Evolutionary conservation across 2,113 vertebrate genomes (phyloP).

Genomic region (Chitala chitala): DNA sequence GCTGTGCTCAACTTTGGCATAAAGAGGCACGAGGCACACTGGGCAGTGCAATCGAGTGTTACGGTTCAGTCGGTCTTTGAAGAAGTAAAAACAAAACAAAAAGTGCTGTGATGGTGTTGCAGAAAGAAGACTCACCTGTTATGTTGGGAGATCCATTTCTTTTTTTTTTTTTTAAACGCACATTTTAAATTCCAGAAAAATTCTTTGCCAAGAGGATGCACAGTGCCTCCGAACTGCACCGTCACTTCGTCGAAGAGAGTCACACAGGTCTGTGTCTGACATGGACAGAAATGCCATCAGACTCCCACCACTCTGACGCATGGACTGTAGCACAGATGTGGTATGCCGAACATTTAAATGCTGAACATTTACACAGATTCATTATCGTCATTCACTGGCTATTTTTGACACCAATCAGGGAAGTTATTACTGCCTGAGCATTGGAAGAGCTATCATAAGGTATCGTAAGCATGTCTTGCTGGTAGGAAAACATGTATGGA

Average conservation of each 20-base stretch:
- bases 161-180: not conserved
- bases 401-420: not conserved
- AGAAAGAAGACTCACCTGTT: not conserved
- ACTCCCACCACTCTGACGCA: not conserved
- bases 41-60: too few relatives aligned
- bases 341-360: conserved; percentile 12
- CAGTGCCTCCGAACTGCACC: not conserved
- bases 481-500: too few relatives aligned
- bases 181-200: conserved; percentile 15
- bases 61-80: too few relatives aligned
- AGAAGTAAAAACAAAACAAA: too few relatives aligned
- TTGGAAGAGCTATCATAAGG: too few relatives aligned
- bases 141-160: not conserved
- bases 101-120: too few relatives aligned
- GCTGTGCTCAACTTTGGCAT: too few relatives aligned
- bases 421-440: too few relatives aligned
- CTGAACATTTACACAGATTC: not conserved
- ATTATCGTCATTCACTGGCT: not conserved
- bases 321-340: not conserved
- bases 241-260: not conserved
- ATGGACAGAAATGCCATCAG: not conserved
- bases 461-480: too few relatives aligned
- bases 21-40: not conserved
- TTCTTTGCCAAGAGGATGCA: not conserved
- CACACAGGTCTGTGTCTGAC: not conserved